These are phyloP conservation scores for Phaethornis superciliosus DNA, from an alignment of 2,113 vertebrate genomes.

Conservation along the genomic window DNA sequence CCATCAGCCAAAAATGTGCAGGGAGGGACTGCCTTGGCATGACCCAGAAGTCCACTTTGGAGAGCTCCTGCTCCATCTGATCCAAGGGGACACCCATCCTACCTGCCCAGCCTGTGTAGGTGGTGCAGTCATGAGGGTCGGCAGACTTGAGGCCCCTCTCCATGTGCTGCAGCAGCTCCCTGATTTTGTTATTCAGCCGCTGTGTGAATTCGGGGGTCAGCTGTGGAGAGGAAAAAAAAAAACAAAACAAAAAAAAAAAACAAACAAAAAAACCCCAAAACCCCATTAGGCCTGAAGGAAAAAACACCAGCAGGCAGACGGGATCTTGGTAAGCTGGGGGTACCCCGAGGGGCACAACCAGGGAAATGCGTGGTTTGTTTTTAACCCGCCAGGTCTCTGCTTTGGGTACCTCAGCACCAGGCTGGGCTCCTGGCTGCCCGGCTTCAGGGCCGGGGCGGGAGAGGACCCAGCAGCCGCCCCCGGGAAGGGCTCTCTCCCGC, in stretches of 20 bases:
- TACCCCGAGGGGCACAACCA: fast-evolving
- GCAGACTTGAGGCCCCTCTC: constrained; percentile 89
- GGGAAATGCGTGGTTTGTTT: too few relatives aligned
- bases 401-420: neutral
- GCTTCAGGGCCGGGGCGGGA: neutral
- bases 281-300: neutral
- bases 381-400: neutral
- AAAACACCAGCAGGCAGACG: neutral
- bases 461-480: neutral
- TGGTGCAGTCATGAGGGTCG: constrained; percentile 86
- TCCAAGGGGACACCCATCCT: neutral
- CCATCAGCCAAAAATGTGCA: too few relatives aligned
- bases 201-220: constrained; percentile 87
- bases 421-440: neutral
- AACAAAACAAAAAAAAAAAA: neutral
- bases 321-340: neutral
- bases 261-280: neutral
- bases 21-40: fast-evolving
- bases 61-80: neutral
- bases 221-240: constrained; percentile 61
- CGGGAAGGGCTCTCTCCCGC: neutral
- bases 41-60: neutral
- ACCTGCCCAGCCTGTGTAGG: constrained; percentile 96
- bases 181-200: constrained; percentile 84
- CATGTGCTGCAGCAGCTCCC: constrained; percentile 89